These are phyloP conservation scores for Quadriops clusia DNA, from an alignment of 2,888 invertebrate species.

Conservation along the genomic window DNA sequence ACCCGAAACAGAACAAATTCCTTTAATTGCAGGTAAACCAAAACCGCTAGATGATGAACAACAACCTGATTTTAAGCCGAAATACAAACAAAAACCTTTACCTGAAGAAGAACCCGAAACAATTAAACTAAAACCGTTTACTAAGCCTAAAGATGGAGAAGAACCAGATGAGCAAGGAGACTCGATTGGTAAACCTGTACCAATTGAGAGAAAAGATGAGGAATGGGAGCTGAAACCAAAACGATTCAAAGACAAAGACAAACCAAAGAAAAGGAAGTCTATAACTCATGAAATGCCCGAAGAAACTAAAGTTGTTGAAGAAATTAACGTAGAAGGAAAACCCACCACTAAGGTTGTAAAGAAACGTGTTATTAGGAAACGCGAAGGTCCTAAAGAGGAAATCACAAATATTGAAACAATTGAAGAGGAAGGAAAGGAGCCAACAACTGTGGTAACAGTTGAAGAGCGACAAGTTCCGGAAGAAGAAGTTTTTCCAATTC, in stretches of 20 bases:
- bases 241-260: constrained; percentile 28
- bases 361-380: constrained; percentile 30
- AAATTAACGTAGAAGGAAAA: constrained; percentile 24
- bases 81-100: constrained; percentile 16
- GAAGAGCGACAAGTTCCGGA: constrained; percentile 27
- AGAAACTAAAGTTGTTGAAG: constrained; percentile 26
- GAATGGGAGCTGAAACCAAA: constrained; percentile 10
- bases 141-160: constrained; percentile 26
- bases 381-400: constrained; percentile 25
- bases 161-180: constrained; percentile 9
- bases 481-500: constrained; percentile 26
- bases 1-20: constrained; percentile 34
- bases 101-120: constrained; percentile 29
- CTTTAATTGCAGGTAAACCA: constrained; percentile 31
- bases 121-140: constrained; percentile 34
- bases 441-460: constrained; percentile 20
- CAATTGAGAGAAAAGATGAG: constrained; percentile 13
- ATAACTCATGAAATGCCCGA: constrained; percentile 28
- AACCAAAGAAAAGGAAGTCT: constrained; percentile 9
- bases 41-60: constrained; percentile 29
- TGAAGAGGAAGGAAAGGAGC: constrained; percentile 27
- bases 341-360: constrained; percentile 25
- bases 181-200: constrained; percentile 14
- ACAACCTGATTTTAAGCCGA: constrained; percentile 14
- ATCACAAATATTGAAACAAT: constrained; percentile 36